Evolutionary conservation across 2,113 vertebrate genomes (phyloP).

Genomic region (Xenus cinereus): DNA sequence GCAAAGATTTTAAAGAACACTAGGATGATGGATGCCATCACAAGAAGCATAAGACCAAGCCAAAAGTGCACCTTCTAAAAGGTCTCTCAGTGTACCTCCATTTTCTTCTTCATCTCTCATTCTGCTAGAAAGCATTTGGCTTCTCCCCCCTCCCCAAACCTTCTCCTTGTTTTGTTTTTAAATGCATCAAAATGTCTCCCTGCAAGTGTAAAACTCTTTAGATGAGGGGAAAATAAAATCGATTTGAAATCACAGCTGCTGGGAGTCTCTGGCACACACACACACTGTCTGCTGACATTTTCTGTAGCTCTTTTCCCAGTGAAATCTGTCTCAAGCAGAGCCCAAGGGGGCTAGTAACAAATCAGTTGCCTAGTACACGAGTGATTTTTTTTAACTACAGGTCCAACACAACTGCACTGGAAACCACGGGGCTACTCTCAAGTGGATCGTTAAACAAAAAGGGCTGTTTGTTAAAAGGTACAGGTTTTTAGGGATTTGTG

Average conservation of each 20-base stretch:
- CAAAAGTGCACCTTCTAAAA: not conserved
- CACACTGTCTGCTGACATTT: slow-evolving; percentile 67
- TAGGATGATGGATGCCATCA: not conserved
- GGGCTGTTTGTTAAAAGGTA: not conserved
- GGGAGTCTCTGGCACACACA: slow-evolving; percentile 48
- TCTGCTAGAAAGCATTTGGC: not conserved
- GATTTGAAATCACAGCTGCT: slow-evolving; percentile 60
- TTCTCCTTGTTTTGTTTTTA: slow-evolving; percentile 2
- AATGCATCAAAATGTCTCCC: slow-evolving; percentile 48
- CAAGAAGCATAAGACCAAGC: not conserved
- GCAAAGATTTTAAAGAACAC: not conserved
- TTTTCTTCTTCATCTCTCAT: not conserved
- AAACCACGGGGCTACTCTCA: not conserved
- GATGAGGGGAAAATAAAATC: slow-evolving; percentile 60
- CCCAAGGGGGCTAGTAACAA: slow-evolving; percentile 59
- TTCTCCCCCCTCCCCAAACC: not conserved
- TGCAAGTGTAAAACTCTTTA: slow-evolving; percentile 53
- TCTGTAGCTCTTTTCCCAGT: slow-evolving; percentile 60
- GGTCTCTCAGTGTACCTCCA: not conserved
- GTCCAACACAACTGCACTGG: not conserved
- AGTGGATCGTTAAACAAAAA: slow-evolving; percentile 10
- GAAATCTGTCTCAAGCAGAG: slow-evolving; percentile 62
- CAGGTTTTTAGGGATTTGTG: slow-evolving; percentile 12
- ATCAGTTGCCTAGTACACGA: slow-evolving; percentile 38
- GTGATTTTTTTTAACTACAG: slow-evolving; percentile 27